phyloP scores from a whole-genome alignment of 2,888 invertebrate species.

The Lagria hirta region DNA sequence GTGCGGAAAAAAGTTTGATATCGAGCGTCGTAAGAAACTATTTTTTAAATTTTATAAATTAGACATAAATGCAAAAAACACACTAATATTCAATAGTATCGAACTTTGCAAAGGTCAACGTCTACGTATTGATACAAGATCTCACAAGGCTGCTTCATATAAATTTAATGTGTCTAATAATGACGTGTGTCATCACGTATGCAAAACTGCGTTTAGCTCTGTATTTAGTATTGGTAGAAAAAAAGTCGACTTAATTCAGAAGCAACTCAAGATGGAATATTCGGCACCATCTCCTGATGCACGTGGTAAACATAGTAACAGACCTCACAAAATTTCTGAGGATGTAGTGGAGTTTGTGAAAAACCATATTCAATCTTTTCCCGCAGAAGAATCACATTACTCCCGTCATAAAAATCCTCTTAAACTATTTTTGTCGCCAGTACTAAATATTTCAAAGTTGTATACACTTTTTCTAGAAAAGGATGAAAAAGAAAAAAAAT shows the following conservation, averaged over 20 bases:
- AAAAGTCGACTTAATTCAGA: neutral
- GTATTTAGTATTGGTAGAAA: neutral
- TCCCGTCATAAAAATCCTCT: neutral
- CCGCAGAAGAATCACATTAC: conserved; percentile 2
- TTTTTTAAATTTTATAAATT: too few species aligned
- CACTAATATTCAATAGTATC: neutral
- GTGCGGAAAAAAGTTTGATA: neutral
- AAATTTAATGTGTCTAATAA: neutral
- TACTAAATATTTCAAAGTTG: conserved; percentile 5
- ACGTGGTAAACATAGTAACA: neutral
- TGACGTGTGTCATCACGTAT: neutral
- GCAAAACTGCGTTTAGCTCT: neutral
- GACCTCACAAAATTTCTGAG: neutral
- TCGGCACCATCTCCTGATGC: neutral
- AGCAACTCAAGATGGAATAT: neutral
- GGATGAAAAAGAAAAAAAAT: neutral
- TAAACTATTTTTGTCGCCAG: conserved; percentile 3
- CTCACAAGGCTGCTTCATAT: neutral
- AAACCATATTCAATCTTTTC: conserved; percentile 1
- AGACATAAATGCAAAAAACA: neutral
- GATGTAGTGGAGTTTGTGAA: neutral
- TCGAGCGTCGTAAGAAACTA: neutral
- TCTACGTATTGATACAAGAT: neutral
- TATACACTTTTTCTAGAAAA: conserved; percentile 1
- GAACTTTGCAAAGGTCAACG: neutral